Conservation (phyloP, 2,797 vertebrate species). For the Discoglossus pictus region DNA sequence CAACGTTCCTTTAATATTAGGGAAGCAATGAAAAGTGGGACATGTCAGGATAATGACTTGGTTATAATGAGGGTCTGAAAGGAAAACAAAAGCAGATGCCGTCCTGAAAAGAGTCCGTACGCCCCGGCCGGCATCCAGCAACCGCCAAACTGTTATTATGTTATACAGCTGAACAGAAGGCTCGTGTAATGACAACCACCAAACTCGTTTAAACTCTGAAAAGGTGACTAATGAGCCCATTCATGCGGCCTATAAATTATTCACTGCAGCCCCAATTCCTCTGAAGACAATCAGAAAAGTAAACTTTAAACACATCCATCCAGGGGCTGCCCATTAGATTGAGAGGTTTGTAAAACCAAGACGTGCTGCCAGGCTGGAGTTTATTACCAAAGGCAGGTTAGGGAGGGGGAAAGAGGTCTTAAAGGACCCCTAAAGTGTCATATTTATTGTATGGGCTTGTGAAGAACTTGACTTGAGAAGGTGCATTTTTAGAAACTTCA, state of each 20-base stretch:
- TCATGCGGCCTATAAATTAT: slow-evolving; percentile 79
- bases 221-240: slow-evolving; percentile 82
- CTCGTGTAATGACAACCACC: slow-evolving; percentile 70
- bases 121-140: slow-evolving; percentile 60
- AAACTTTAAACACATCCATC: slow-evolving; percentile 71
- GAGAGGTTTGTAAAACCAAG: slow-evolving; percentile 52
- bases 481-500: too few species aligned
- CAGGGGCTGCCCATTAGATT: slow-evolving; percentile 24
- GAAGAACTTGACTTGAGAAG: too few species aligned
- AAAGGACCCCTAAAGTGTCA: too few species aligned
- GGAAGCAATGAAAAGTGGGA: slow-evolving; percentile 39
- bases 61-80: slow-evolving; percentile 40
- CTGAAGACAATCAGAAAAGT: slow-evolving; percentile 68
- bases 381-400: neutral
- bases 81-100: slow-evolving; percentile 55
- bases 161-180: slow-evolving; percentile 69
- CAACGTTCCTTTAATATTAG: too few species aligned
- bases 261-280: slow-evolving; percentile 70
- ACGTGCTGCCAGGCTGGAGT: neutral
- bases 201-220: slow-evolving; percentile 78
- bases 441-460: too few species aligned
- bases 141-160: slow-evolving; percentile 62
- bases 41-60: slow-evolving; percentile 30
- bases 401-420: too few species aligned
- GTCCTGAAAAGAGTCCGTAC: slow-evolving; percentile 57